Percentiles rank a stretch among this genome's conserved stretches.
phyloP scores from a whole-genome alignment of 2,113 vertebrate species.

The Gymnogyps californianus region DNA sequence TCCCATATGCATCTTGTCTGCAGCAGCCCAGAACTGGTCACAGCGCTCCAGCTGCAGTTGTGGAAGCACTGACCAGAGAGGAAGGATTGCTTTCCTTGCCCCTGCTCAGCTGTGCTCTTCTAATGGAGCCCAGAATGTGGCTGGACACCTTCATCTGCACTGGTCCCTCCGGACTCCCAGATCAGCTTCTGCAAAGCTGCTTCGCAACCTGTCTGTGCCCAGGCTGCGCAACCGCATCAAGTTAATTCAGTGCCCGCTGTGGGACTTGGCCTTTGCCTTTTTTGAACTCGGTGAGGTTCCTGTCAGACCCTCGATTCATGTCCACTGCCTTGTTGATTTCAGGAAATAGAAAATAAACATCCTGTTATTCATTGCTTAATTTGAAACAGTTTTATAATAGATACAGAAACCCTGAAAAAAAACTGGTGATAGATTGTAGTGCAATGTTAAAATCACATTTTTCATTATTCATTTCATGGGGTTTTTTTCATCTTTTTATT shows the following conservation, averaged over 20 bases:
- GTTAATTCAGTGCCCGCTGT: not conserved
- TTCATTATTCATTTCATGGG: not conserved
- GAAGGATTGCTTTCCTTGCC: not conserved
- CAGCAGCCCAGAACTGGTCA: not conserved
- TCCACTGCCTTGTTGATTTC: not conserved
- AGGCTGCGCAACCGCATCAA: not conserved
- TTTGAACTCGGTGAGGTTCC: rapidly evolving
- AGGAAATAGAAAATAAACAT: not conserved
- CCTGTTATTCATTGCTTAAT: not conserved
- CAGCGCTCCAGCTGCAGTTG: not conserved
- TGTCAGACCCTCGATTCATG: rapidly evolving
- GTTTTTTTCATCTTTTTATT: not conserved
- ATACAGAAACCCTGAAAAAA: not conserved
- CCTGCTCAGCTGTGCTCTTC: not conserved
- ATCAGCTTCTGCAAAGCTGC: not conserved
- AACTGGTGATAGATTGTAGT: rapidly evolving
- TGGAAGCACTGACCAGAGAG: rapidly evolving
- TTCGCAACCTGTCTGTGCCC: rapidly evolving
- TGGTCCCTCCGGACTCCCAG: not conserved
- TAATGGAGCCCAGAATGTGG: no score
- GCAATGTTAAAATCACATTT: not conserved
- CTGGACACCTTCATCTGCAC: not conserved
- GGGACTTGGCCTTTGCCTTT: not conserved
- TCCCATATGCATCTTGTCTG: not conserved
- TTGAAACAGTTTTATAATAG: not conserved